phyloP scores from a whole-genome alignment of 2,113 vertebrate genomes.

The Opisthocomus hoazin region DNA sequence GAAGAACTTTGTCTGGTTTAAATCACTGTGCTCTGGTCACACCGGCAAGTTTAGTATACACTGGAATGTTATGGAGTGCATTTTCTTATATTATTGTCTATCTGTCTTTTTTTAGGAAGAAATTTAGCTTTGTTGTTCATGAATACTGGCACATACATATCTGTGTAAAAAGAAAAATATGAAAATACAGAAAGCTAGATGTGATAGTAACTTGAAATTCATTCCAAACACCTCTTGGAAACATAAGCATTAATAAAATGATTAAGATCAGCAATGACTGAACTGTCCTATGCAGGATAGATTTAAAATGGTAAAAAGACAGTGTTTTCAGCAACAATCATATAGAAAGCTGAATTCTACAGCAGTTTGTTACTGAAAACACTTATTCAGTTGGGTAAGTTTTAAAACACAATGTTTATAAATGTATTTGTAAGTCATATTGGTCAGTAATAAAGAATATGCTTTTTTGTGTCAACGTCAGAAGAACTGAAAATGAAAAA shows the following conservation, averaged over 20 bases:
- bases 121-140: neutral
- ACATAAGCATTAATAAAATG: neutral
- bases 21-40: neutral
- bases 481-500: neutral
- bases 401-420: neutral
- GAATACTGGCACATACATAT: neutral
- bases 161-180: neutral
- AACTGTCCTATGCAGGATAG: neutral
- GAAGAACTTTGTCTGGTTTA: neutral
- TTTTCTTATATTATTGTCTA: neutral
- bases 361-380: neutral
- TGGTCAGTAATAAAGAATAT: neutral
- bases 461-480: neutral
- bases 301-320: neutral
- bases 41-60: neutral
- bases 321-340: neutral
- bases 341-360: neutral
- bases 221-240: neutral
- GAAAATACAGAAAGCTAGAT: neutral
- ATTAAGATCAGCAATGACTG: neutral
- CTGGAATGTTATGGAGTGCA: neutral
- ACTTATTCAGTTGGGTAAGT: neutral
- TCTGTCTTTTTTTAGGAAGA: neutral
- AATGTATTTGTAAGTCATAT: neutral
- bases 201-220: neutral